phyloP scores from a whole-genome alignment of 2,797 vertebrate genomes.

The Antennarius maculatus region DNA sequence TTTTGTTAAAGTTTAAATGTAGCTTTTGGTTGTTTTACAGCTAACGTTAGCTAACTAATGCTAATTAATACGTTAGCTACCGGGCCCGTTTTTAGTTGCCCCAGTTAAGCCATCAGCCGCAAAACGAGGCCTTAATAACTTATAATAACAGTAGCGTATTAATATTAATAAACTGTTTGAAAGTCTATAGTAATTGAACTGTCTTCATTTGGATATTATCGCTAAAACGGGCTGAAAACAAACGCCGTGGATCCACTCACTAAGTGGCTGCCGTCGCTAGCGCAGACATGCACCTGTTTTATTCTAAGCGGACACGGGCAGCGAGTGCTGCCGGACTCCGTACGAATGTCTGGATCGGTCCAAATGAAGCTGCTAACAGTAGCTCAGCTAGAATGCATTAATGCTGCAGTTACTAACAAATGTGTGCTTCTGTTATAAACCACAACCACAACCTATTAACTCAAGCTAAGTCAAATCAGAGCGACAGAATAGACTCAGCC shows the following conservation, averaged over 20 bases:
- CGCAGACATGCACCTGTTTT: constrained; percentile 78
- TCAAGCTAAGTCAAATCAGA: constrained; percentile 30
- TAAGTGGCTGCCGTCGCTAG: constrained; percentile 22
- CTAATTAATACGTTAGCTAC: constrained; percentile 39
- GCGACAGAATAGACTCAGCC: constrained; percentile 13
- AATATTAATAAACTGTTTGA: constrained; percentile 51
- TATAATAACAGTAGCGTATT: constrained; percentile 43
- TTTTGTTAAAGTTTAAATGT: background rate
- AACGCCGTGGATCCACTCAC: too few species aligned
- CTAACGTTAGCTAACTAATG: constrained; percentile 49
- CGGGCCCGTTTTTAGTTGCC: constrained; percentile 56
- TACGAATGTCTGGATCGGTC: background rate
- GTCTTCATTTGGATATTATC: accelerated
- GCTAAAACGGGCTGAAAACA: background rate
- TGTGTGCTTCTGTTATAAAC: background rate
- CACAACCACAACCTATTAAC: background rate
- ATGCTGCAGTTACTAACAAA: background rate
- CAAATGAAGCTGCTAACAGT: constrained; percentile 12
- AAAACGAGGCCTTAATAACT: constrained; percentile 54
- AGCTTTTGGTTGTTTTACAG: constrained; percentile 2
- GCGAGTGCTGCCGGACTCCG: constrained; percentile 24
- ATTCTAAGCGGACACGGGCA: constrained; percentile 62
- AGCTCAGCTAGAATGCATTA: background rate
- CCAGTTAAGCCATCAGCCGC: constrained; percentile 31
- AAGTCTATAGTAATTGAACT: background rate